Percentiles rank a stretch among this genome's conserved stretches.
phyloP scores from a whole-genome alignment of 2,888 invertebrate genomes.

The Trachelus tabidus region DNA sequence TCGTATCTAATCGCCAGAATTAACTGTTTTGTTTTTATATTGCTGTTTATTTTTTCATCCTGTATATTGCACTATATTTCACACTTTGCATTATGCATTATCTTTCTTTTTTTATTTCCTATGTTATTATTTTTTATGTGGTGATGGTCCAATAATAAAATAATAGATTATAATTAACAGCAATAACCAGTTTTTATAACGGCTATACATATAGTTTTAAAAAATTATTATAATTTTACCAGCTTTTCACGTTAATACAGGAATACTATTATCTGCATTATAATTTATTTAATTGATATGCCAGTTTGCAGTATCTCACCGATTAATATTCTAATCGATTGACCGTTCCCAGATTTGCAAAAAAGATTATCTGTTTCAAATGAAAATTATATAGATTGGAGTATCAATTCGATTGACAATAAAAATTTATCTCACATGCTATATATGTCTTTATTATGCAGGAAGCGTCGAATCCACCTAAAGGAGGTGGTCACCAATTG shows the following conservation, averaged over 20 bases:
- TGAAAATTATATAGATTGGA: not conserved
- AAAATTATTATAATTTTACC: too few species aligned
- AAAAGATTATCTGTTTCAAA: not conserved
- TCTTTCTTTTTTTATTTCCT: not conserved
- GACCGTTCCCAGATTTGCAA: not conserved
- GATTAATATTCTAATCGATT: not conserved
- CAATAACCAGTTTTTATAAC: not conserved
- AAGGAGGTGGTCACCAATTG: constrained; percentile 82
- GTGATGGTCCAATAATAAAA: not conserved
- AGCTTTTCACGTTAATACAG: not conserved
- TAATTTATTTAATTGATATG: not conserved
- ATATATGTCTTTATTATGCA: constrained; percentile 55
- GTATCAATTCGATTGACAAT: not conserved
- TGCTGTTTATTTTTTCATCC: not conserved
- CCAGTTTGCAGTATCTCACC: not conserved
- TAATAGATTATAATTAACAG: not conserved
- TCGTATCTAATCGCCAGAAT: not conserved
- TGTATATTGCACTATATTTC: constrained; percentile 1
- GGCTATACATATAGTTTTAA: too few species aligned
- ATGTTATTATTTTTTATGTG: not conserved
- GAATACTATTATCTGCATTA: not conserved
- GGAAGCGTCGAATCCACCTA: constrained; percentile 92
- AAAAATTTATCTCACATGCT: not conserved
- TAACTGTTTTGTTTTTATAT: not conserved
- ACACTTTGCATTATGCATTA: constrained; percentile 19